phyloP scores from a whole-genome alignment of 2,113 vertebrate genomes.

The Malurus melanocephalus region DNA sequence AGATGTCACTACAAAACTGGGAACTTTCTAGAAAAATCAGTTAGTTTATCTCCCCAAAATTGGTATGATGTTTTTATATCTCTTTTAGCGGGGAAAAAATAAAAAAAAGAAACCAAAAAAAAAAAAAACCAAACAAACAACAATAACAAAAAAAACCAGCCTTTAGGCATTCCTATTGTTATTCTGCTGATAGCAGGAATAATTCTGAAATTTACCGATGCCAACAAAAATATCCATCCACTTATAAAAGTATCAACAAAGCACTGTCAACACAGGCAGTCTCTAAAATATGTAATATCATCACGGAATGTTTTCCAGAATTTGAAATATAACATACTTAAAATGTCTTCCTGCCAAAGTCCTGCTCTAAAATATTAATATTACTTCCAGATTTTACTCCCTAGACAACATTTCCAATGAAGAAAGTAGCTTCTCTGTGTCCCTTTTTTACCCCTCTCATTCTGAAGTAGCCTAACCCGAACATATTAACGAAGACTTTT shows the following conservation, averaged over 20 bases:
- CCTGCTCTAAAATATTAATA: constrained; percentile 1
- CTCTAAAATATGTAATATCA: constrained; percentile 19
- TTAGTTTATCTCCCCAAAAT: background rate
- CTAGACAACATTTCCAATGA: background rate
- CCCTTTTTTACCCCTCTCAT: background rate
- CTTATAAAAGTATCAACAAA: constrained; percentile 4
- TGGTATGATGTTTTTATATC: background rate
- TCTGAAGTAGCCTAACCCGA: background rate
- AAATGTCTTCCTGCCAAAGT: constrained; percentile 12
- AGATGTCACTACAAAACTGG: background rate
- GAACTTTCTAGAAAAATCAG: background rate
- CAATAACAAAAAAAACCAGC: background rate
- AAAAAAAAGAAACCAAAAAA: too few species aligned
- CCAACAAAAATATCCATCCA: background rate
- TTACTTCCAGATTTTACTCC: constrained; percentile 17
- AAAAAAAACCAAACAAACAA: too few species aligned
- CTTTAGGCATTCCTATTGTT: background rate
- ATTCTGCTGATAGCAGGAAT: constrained; percentile 4
- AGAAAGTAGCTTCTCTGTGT: background rate
- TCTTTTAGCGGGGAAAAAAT: background rate
- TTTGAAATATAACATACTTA: constrained; percentile 46
- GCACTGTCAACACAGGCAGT: background rate
- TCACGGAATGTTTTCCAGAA: constrained; percentile 6
- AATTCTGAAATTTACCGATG: constrained; percentile 6
- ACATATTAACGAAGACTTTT: background rate